Evolutionary conservation across 2,113 vertebrate species (phyloP), one percentile per base, ranked within the genome.

Genomic region (Rattus rattus): DNA sequence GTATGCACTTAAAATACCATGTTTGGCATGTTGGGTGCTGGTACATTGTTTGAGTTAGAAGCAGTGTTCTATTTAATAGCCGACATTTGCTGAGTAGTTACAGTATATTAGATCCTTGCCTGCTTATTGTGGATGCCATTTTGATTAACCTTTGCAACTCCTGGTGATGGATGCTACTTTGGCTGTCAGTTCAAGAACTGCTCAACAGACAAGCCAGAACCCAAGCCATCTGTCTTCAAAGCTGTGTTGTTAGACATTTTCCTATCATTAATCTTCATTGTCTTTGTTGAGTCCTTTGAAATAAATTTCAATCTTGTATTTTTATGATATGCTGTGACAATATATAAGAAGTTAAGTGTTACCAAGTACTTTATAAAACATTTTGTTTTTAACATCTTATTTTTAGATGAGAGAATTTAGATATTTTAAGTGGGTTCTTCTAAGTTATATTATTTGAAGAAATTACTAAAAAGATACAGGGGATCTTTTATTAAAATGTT

Each of bases 31-130:
- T 36, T 43, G 56, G 4, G 19, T 61, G 43, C 20, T 88, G 77
- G 56, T 33, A 54, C 77, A 81, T 88, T 90, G 14, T 97, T 36
- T 76, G 52, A 91, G 77, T 52, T 97, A 87, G 88, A 80, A 90
- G 28, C 52, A 72, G 59, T 72, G 84, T 77, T 87, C 30, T 86
- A 69, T 87, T 86, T 86, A 94, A 84, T 61, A 90, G 26, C 26
- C 43, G 52, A 65, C 56, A 80, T 89, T 92, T 94, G 39, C 69
- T 87, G 39, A 90, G n/a, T 54, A 70, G 56, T 94, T 81, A 47
- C 30, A 26, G 1, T 84, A 11, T 70, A 54, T 22, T 84, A 39
- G 14, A 54, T 16, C 30, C 24, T 59, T 86, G 0, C 22, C 69
- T 67, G 12, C 54, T 43, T 36, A 75, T 36, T 90, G 1, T 7